phyloP scores from a whole-genome alignment of 2,888 invertebrate species.

The Drosophila kuntzei region DNA sequence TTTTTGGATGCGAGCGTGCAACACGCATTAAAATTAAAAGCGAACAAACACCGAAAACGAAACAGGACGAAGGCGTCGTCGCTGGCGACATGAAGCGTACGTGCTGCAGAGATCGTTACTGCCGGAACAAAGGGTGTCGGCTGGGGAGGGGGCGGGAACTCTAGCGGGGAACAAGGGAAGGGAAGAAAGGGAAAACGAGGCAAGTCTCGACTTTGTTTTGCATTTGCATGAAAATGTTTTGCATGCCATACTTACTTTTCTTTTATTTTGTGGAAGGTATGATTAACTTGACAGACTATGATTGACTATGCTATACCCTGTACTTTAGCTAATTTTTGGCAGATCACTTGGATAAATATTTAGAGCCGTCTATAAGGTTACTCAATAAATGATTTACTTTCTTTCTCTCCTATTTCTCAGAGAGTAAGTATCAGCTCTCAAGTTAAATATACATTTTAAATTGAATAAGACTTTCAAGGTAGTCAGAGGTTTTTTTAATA shows the following conservation, averaged over 20 bases:
- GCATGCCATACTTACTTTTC: slow-evolving; percentile 34
- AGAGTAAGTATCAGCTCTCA: too few species aligned
- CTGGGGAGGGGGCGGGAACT: background rate
- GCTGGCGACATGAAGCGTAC: slow-evolving; percentile 41
- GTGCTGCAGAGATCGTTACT: slow-evolving; percentile 43
- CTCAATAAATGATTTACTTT: background rate
- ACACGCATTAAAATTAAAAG: slow-evolving; percentile 81
- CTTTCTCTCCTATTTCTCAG: background rate
- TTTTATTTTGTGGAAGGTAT: background rate
- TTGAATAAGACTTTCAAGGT: too few species aligned
- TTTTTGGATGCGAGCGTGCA: slow-evolving; percentile 76
- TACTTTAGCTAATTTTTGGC: background rate
- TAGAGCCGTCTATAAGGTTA: too few species aligned
- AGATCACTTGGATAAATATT: too few species aligned
- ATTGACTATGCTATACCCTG: slow-evolving; percentile 12
- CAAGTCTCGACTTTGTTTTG: slow-evolving; percentile 62
- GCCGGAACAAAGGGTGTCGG: background rate
- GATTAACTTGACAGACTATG: background rate
- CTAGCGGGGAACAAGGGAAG: background rate
- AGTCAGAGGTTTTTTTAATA: too few species aligned
- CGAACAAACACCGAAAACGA: slow-evolving; percentile 46
- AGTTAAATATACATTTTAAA: too few species aligned
- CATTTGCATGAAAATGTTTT: slow-evolving; percentile 77
- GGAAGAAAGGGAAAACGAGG: slow-evolving; percentile 10
- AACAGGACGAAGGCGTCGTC: slow-evolving; percentile 38